Evolutionary conservation across 2,888 invertebrate species (phyloP), one percentile per base, ranked within the genome.

Genomic region (Acleris holmiana): DNA sequence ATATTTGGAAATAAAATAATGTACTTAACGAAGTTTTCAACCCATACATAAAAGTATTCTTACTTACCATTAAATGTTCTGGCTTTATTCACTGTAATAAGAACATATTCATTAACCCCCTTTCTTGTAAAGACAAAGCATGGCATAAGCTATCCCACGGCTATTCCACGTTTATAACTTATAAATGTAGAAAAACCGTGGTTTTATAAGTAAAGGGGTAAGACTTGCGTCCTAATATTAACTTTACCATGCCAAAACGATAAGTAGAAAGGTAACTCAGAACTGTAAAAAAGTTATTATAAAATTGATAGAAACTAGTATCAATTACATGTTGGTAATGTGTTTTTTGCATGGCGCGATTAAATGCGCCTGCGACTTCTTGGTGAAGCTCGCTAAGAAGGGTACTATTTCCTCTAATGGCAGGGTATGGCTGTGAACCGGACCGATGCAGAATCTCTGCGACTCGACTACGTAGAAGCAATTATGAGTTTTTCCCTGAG

Each of bases 401-500:
- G 54, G 69, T 73, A 72, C 68, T 73, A 76, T 78, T 77, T 78
- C 76, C 77, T 82, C 71, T 78, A 78, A 79, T 76, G 72, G 76
- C 66, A 62, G 71, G 69, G 53, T 57, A 63, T 35, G 56, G 68
- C 47, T 62, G 67, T 60, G 67, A 67, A 69, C 65, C 65, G 65
- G 68, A 66, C 68, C 56, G 53, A 53, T 35, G 61, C 63, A 63
- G 63, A 66, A 66, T 60, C 66, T 62, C 71, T 76, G 70, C 72
- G 74, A 73, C 72, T 85, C 71, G 73, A 74, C 71, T 86, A 84
- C 82, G 75, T 72, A 80, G 85, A 86, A 86, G 74, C 84, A 82
- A 86, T 87, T 86, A 87, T 75, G 74, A 76, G 77, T 84, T 87
- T 86, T 85, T 84, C 78, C 80, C 78, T 74, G 66, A 67, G 77